Conservation (phyloP, 2,888 invertebrate species). For the Encarsia formosa region DNA sequence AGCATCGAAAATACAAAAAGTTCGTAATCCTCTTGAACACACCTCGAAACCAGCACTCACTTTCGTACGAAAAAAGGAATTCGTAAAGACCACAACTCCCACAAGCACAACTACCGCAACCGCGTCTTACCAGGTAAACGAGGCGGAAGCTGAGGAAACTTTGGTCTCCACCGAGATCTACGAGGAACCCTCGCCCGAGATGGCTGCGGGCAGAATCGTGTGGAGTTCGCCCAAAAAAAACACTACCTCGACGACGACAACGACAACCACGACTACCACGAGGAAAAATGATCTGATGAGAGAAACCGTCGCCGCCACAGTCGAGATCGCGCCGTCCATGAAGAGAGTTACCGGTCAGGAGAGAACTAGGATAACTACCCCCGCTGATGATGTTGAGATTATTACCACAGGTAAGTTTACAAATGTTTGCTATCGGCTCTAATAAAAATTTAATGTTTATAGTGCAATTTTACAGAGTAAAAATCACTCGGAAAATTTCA, state of each 20-base stretch:
- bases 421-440: too few species aligned
- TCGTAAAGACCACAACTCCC: neutral
- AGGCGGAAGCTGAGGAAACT: conserved; percentile 30
- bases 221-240: conserved; percentile 38
- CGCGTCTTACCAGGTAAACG: conserved; percentile 17
- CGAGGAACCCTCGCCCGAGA: conserved; percentile 29
- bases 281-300: conserved; percentile 18
- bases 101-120: neutral
- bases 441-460: too few species aligned
- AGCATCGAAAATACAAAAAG: neutral
- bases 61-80: neutral
- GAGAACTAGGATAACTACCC: neutral
- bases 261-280: neutral
- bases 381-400: neutral
- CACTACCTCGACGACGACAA: neutral
- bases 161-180: conserved; percentile 35
- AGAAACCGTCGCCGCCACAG: conserved; percentile 25
- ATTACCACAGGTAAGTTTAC: conserved; percentile 7
- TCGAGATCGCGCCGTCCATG: conserved; percentile 15
- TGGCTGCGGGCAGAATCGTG: conserved; percentile 34
- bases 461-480: too few species aligned
- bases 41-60: neutral
- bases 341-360: conserved; percentile 12
- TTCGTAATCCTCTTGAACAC: too few species aligned
- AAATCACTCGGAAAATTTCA: too few species aligned